phyloP scores from a whole-genome alignment of 2,113 vertebrate genomes.

The Brachyhypopomus occidentalis region DNA sequence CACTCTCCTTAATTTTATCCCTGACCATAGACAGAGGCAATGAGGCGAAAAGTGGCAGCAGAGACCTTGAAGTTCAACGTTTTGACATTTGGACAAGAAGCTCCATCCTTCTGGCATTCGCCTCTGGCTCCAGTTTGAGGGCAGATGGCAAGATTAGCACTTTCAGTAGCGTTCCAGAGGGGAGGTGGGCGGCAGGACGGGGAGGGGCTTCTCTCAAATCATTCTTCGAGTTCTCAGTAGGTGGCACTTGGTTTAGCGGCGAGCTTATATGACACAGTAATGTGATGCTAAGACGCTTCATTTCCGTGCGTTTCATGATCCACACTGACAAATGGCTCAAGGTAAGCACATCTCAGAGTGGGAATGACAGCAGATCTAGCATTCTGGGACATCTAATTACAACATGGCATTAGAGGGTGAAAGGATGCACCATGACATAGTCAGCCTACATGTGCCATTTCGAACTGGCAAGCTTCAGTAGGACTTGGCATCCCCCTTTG shows the following conservation, averaged over 20 bases:
- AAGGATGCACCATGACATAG: conserved; percentile 10
- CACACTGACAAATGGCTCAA: conserved; percentile 1
- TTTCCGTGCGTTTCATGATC: background rate
- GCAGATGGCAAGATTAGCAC: conserved; percentile 52
- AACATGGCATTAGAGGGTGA: conserved; percentile 10
- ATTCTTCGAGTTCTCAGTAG: conserved; percentile 8
- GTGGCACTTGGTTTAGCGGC: background rate
- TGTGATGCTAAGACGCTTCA: background rate
- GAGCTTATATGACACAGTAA: background rate
- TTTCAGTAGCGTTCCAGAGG: conserved; percentile 41
- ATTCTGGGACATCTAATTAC: conserved; percentile 29
- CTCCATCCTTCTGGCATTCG: conserved; percentile 18
- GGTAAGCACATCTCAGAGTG: background rate
- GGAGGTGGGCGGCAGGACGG: conserved; percentile 34
- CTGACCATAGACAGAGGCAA: background rate
- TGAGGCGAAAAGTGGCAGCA: background rate
- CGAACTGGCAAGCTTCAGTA: conserved; percentile 19
- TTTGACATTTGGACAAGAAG: conserved; percentile 35
- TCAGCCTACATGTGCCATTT: conserved; percentile 15
- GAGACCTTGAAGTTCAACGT: conserved; percentile 34
- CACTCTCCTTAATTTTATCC: background rate
- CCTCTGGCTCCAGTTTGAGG: conserved; percentile 24
- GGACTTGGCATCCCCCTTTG: background rate
- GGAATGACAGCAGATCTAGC: conserved; percentile 23
- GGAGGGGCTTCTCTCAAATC: conserved; percentile 28